phyloP scores from a whole-genome alignment of 1,140 invertebrate species.

The Ectropis grisescens region DNA sequence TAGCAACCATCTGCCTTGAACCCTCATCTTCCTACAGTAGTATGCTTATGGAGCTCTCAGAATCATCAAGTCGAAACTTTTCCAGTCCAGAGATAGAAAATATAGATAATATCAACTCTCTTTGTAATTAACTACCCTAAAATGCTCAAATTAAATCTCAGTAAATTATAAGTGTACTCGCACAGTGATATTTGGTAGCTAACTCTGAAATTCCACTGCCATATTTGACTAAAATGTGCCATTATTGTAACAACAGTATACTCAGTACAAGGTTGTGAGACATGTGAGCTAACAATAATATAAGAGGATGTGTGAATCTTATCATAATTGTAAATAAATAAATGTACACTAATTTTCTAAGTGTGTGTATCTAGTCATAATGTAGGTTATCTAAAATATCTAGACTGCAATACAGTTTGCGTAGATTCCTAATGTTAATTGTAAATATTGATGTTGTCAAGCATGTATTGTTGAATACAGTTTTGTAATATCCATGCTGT shows the following conservation, averaged over 20 bases:
- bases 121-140: constrained; percentile 25
- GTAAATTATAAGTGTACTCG: no score
- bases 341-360: not conserved
- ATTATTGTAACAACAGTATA: no score
- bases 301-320: no score
- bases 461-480: constrained; percentile 28
- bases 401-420: constrained; percentile 65
- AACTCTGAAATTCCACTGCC: no score
- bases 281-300: no score
- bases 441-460: constrained; percentile 35
- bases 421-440: constrained; percentile 17
- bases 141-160: no score
- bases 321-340: no score
- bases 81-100: constrained; percentile 48
- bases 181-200: no score
- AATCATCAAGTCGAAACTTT: constrained; percentile 46
- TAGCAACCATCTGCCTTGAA: constrained; percentile 46
- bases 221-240: no score
- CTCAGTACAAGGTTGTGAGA: no score
- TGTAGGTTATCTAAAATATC: not conserved
- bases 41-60: constrained; percentile 48
- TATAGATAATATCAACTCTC: constrained; percentile 41
- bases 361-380: constrained; percentile 21
- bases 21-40: constrained; percentile 56
- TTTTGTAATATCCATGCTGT: constrained; percentile 32